Evolutionary conservation across 2,113 vertebrate species (phyloP).

Genomic region (Psephotus haematonotus): DNA sequence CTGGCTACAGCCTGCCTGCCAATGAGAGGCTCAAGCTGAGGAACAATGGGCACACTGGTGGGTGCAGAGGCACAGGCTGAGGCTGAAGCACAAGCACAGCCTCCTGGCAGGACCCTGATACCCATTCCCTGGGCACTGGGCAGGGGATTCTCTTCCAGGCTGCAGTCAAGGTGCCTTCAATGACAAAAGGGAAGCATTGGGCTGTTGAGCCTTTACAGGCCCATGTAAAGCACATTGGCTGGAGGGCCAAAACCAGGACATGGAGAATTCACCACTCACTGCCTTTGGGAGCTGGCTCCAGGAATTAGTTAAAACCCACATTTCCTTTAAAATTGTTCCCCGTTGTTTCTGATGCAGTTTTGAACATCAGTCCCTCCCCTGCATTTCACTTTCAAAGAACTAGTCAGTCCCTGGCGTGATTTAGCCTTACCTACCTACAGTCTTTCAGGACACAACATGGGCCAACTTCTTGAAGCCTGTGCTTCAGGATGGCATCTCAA

Average conservation of each 20-base stretch:
- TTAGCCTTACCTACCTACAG: neutral
- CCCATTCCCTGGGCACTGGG: neutral
- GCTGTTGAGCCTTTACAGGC: neutral
- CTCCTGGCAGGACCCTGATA: neutral
- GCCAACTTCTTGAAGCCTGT: neutral
- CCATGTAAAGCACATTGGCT: neutral
- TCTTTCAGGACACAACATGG: neutral
- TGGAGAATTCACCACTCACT: fast-evolving
- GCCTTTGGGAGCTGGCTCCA: neutral
- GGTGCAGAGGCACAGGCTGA: neutral
- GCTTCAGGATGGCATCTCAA: neutral
- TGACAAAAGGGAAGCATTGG: neutral
- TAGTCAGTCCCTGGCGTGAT: neutral
- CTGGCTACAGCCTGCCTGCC: slow-evolving; percentile 62
- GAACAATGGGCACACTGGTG: slow-evolving; percentile 80
- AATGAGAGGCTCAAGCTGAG: slow-evolving; percentile 28
- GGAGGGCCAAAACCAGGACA: neutral
- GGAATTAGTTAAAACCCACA: neutral
- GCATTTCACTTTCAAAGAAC: neutral
- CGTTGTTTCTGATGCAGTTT: neutral
- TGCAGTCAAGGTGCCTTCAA: neutral
- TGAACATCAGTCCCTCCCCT: neutral
- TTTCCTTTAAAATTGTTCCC: neutral
- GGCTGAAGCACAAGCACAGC: neutral
- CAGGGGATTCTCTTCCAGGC: neutral